Conservation (phyloP, 1,140 invertebrate genomes). For the Dendroctonus valens region DNA sequence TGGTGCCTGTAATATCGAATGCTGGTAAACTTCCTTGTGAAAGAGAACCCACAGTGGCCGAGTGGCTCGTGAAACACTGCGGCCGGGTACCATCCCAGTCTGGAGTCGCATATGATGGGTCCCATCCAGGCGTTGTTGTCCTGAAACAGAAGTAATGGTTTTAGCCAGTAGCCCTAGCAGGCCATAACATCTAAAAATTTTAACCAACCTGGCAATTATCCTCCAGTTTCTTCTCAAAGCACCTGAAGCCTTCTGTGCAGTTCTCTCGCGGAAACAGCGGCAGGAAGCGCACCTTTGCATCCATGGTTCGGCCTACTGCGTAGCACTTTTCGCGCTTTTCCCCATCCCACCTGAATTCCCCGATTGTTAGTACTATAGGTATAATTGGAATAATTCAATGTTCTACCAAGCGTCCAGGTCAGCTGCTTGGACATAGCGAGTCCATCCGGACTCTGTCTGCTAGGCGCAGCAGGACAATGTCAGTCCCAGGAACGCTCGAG, state of each 20-base stretch:
- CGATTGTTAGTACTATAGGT: not conserved
- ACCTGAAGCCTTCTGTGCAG: constrained; percentile 55
- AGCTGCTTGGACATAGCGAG: constrained; percentile 63
- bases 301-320: constrained; percentile 48
- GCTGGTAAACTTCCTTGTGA: constrained; percentile 36
- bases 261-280: constrained; percentile 42
- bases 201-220: constrained; percentile 44
- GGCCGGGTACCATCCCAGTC: constrained; percentile 61
- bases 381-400: not conserved
- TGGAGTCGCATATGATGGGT: constrained; percentile 59
- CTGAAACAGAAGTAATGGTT: too few relatives aligned
- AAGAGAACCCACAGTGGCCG: constrained; percentile 55
- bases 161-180: too few relatives aligned
- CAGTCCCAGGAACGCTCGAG: constrained; percentile 53
- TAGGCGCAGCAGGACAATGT: constrained; percentile 61
- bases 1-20: constrained; percentile 35
- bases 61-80: constrained; percentile 57
- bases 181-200: too few relatives aligned
- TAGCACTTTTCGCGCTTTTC: constrained; percentile 54
- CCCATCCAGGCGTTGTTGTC: constrained; percentile 54
- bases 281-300: constrained; percentile 24
- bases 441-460: constrained; percentile 55
- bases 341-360: constrained; percentile 45
- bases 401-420: constrained; percentile 50
- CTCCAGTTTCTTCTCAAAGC: constrained; percentile 49